phyloP scores from a whole-genome alignment of 2,113 vertebrate species.

The Lophura nycthemera region DNA sequence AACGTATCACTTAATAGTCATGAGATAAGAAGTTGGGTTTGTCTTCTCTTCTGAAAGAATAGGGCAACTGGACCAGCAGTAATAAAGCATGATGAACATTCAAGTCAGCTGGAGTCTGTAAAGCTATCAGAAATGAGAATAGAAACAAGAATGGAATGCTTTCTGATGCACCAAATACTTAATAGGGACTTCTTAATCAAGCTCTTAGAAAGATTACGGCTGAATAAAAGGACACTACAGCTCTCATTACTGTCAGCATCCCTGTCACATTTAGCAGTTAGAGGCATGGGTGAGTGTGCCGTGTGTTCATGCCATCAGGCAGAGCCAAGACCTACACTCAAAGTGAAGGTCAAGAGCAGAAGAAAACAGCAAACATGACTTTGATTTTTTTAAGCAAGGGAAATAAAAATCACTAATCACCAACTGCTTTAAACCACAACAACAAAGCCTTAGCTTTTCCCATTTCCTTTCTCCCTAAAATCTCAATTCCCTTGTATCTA shows the following conservation, averaged over 20 bases:
- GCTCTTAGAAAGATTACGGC: background rate
- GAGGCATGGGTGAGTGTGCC: background rate
- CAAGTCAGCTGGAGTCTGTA: background rate
- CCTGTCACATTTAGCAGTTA: accelerated
- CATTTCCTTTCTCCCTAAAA: background rate
- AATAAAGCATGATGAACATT: background rate
- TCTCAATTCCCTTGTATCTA: background rate
- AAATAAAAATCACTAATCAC: background rate
- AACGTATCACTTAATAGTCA: background rate
- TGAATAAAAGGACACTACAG: background rate
- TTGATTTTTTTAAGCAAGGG: background rate
- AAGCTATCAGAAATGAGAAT: background rate
- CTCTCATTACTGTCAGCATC: background rate
- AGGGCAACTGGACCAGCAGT: background rate
- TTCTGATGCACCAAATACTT: background rate
- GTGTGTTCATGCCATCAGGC: accelerated
- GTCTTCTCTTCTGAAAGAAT: background rate
- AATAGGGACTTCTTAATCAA: background rate
- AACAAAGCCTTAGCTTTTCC: background rate
- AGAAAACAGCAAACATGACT: background rate
- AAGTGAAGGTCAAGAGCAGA: background rate
- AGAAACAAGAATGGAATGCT: background rate
- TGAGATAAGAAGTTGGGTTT: background rate
- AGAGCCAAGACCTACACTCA: background rate
- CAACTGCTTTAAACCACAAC: background rate